Conservation (phyloP, 2,113 vertebrate species). For the Nestor notabilis region DNA sequence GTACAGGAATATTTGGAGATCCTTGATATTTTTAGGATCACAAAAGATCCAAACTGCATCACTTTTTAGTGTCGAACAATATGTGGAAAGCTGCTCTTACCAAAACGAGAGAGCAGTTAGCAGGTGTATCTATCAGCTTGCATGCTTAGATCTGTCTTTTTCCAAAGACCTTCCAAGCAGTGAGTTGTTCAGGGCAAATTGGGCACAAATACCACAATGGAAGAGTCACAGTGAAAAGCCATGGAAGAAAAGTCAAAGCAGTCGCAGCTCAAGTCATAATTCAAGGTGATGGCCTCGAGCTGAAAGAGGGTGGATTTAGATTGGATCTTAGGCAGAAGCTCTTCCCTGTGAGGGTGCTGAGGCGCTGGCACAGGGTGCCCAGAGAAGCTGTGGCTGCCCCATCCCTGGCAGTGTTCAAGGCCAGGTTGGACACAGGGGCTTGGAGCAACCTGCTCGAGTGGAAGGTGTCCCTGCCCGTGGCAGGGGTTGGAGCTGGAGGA, state of each 20-base stretch:
- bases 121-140: not conserved
- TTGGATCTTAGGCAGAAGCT: not conserved
- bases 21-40: not conserved
- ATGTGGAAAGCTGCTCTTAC: not conserved
- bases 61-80: not conserved
- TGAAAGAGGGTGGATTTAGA: not conserved
- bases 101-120: accelerated
- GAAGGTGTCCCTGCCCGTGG: not conserved
- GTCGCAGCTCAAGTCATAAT: not conserved
- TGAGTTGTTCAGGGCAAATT: not conserved
- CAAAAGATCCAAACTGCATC: not conserved
- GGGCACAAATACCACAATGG: not conserved
- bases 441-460: not conserved
- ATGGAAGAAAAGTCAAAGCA: not conserved
- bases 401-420: not conserved
- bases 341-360: not conserved
- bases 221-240: not conserved
- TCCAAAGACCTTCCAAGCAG: not conserved
- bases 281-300: not conserved
- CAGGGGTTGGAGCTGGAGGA: not conserved
- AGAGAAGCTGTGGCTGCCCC: not conserved
- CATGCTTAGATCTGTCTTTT: not conserved
- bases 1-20: not conserved
- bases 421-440: not conserved
- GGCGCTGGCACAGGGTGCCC: not conserved